phyloP scores from a whole-genome alignment of 2,888 invertebrate species.

The Lasius platythorax region DNA sequence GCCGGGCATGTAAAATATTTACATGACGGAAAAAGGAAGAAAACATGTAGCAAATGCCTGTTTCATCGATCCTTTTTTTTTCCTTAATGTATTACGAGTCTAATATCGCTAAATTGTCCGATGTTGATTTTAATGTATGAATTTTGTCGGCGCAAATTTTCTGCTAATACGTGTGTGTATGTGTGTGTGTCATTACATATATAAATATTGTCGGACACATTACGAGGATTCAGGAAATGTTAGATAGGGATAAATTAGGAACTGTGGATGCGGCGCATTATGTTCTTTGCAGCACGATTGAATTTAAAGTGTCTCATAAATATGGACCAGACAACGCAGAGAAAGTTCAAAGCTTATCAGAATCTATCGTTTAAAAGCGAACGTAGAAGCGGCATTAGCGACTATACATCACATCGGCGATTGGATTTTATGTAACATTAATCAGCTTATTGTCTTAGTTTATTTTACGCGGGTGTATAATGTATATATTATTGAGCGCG shows the following conservation, averaged over 20 bases:
- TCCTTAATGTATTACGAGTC: background rate
- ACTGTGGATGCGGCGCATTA: background rate
- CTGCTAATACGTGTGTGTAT: background rate
- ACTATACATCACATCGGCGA: background rate
- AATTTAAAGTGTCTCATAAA: slow-evolving; percentile 36
- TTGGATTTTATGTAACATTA: slow-evolving; percentile 17
- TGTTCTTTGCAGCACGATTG: background rate
- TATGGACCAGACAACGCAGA: slow-evolving; percentile 31
- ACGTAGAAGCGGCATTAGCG: background rate
- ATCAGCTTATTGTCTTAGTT: slow-evolving; percentile 11
- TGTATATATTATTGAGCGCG: background rate
- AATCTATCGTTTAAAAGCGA: slow-evolving; percentile 34
- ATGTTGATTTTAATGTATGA: background rate
- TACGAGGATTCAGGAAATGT: background rate
- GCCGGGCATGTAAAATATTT: background rate
- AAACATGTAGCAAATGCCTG: background rate
- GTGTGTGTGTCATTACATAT: background rate
- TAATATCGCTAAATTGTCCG: background rate
- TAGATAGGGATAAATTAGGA: background rate
- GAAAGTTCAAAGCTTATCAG: slow-evolving; percentile 45
- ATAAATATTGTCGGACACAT: background rate
- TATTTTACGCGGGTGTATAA: background rate
- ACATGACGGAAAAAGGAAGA: background rate
- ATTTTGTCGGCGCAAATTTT: background rate
- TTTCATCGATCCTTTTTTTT: background rate